These are phyloP conservation scores for Lycaena phlaeas DNA, from an alignment of 2,888 invertebrate genomes.

Conservation along the genomic window DNA sequence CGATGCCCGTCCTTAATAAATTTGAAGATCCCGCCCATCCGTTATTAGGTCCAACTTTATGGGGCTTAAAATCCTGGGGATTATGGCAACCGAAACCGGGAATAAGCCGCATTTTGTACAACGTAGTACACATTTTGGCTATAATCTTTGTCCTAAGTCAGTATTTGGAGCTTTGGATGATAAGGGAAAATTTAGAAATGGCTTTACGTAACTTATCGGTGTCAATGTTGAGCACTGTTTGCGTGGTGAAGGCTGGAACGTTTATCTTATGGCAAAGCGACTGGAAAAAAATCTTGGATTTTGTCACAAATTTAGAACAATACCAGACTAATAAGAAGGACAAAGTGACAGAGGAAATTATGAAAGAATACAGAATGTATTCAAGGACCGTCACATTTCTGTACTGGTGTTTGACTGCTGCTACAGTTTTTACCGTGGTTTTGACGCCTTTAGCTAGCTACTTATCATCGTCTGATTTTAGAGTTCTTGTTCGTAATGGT, in stretches of 20 bases:
- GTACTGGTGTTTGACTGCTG: conserved; percentile 42
- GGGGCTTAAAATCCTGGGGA: conserved; percentile 36
- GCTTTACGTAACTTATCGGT: conserved; percentile 48
- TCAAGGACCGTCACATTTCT: conserved; percentile 42
- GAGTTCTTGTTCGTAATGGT: conserved; percentile 30
- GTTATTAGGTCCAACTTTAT: conserved; percentile 38
- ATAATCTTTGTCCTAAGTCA: conserved; percentile 43
- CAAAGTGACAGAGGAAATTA: conserved; percentile 23
- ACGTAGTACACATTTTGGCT: conserved; percentile 32
- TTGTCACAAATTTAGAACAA: conserved; percentile 37
- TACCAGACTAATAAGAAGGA: conserved; percentile 32
- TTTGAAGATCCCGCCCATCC: conserved; percentile 32
- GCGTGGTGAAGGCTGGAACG: conserved; percentile 42
- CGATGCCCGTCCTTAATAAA: too few species aligned
- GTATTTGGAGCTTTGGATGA: conserved; percentile 46
- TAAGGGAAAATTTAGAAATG: conserved; percentile 34
- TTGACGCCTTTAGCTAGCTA: conserved; percentile 39
- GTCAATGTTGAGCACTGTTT: conserved; percentile 47
- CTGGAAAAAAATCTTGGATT: conserved; percentile 39
- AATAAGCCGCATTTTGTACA: conserved; percentile 25
- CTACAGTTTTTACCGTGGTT: conserved; percentile 41
- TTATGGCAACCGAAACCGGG: conserved; percentile 35
- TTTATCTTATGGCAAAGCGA: conserved; percentile 41
- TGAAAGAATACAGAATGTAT: conserved; percentile 41
- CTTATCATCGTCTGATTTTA: conserved; percentile 28